A percentile compares a stretch with the other conserved stretches of the same genome.
Evolutionary conservation across 2,888 invertebrate genomes (phyloP).

Genomic region (Athalia rosae): DNA sequence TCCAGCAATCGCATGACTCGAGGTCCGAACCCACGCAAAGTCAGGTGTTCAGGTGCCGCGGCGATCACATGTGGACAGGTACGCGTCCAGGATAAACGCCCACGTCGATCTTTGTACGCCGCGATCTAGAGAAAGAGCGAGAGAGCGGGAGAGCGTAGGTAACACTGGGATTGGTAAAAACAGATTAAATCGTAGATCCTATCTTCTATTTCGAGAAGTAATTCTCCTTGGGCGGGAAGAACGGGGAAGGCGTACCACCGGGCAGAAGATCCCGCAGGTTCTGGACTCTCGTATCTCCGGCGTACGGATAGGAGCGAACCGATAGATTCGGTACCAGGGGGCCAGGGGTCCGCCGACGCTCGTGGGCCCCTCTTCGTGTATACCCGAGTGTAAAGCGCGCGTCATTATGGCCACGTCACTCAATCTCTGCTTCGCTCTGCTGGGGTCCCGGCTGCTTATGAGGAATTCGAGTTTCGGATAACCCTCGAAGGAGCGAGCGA

Average conservation of each 20-base stretch:
- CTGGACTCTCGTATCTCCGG: slow-evolving; percentile 24
- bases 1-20: slow-evolving; percentile 53
- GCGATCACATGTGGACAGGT: slow-evolving; percentile 39
- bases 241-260: slow-evolving; percentile 52
- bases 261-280: slow-evolving; percentile 34
- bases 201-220: slow-evolving; percentile 47
- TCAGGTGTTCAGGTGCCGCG: slow-evolving; percentile 58
- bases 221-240: slow-evolving; percentile 61
- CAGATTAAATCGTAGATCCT: slow-evolving; percentile 64
- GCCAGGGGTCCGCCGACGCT: neutral
- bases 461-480: slow-evolving; percentile 42
- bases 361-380: slow-evolving; percentile 30
- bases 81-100: slow-evolving; percentile 45
- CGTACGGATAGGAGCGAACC: neutral
- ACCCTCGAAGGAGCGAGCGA: slow-evolving; percentile 3
- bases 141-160: slow-evolving; percentile 46
- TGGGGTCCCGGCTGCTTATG: slow-evolving; percentile 54
- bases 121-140: too few species aligned
- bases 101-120: slow-evolving; percentile 43
- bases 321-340: too few species aligned
- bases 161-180: slow-evolving; percentile 61
- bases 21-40: slow-evolving; percentile 50
- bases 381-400: slow-evolving; percentile 51
- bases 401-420: slow-evolving; percentile 71
- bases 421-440: slow-evolving; percentile 61